Evolutionary conservation across 2,888 invertebrate genomes (phyloP).

Genomic region (Caenorhabditis sulstoni): DNA sequence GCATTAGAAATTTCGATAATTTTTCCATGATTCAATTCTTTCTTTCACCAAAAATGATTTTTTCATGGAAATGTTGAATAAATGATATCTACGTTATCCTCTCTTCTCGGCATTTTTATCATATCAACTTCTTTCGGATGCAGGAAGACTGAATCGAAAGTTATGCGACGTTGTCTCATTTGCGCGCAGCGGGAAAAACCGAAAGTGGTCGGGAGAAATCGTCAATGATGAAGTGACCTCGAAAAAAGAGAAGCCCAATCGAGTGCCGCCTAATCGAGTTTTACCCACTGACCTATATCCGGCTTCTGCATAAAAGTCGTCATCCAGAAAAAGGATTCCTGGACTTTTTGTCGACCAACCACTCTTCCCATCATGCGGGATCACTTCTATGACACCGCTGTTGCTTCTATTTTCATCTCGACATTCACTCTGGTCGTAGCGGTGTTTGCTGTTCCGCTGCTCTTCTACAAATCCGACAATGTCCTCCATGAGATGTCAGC

Average conservation of each 20-base stretch:
- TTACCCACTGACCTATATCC: constrained; percentile 62
- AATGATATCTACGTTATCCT: neutral
- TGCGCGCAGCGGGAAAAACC: constrained; percentile 40
- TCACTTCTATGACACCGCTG: constrained; percentile 51
- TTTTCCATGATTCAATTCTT: no score
- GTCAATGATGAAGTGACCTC: constrained; percentile 57
- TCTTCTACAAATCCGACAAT: constrained; percentile 55
- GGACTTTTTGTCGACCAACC: constrained; percentile 3
- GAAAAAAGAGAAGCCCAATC: constrained; percentile 55
- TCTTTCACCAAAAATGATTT: neutral
- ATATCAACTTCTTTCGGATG: no score
- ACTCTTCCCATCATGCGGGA: constrained; percentile 43
- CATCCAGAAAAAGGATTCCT: constrained; percentile 30
- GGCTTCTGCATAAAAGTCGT: constrained; percentile 45
- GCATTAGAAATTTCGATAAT: neutral
- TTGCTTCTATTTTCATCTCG: constrained; percentile 52
- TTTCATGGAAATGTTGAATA: neutral
- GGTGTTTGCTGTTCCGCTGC: constrained; percentile 53
- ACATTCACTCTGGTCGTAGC: constrained; percentile 32
- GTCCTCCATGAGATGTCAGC: constrained; percentile 51
- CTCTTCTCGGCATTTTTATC: neutral
- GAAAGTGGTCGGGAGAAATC: constrained; percentile 57
- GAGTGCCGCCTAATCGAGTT: constrained; percentile 57
- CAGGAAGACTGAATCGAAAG: constrained; percentile 22
- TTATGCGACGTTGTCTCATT: constrained; percentile 46